These are phyloP conservation scores for Melipona quadrifasciata DNA, from an alignment of 1,140 invertebrate species.

Conservation along the genomic window DNA sequence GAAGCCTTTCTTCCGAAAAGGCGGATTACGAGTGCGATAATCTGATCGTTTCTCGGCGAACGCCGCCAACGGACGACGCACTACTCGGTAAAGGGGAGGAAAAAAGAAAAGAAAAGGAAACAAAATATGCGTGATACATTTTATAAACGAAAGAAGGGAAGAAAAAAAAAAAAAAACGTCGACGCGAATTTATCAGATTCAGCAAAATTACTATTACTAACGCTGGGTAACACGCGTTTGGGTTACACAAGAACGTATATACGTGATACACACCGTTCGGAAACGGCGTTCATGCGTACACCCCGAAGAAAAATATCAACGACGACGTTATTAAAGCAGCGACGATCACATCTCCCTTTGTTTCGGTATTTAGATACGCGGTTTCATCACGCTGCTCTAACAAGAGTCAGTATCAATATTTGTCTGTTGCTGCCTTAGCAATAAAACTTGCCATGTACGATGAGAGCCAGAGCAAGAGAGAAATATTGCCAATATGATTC, in stretches of 20 bases:
- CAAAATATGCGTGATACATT: background rate
- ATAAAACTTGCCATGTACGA: constrained; percentile 64
- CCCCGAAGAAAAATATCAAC: constrained; percentile 59
- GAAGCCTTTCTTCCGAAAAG: background rate
- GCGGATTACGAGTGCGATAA: background rate
- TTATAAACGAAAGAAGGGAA: background rate
- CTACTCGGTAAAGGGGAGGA: background rate
- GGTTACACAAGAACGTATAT: constrained; percentile 29
- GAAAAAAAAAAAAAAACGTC: background rate
- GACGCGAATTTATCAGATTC: constrained; percentile 26
- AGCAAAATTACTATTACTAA: background rate
- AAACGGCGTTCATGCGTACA: background rate
- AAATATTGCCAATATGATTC: constrained; percentile 62
- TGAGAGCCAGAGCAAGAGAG: constrained; percentile 49
- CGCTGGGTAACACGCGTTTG: constrained; percentile 20
- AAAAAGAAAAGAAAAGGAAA: background rate
- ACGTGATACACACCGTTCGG: background rate
- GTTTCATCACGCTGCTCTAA: constrained; percentile 36
- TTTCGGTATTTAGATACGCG: constrained; percentile 28
- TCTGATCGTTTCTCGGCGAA: constrained; percentile 6
- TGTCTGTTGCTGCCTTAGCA: constrained; percentile 59
- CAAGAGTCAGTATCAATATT: constrained; percentile 61
- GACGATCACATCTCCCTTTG: background rate
- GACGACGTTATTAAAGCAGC: constrained; percentile 62
- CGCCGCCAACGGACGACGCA: background rate